These are phyloP conservation scores for Cnemophilus loriae DNA, from an alignment of 2,113 vertebrate genomes.

Conservation along the genomic window DNA sequence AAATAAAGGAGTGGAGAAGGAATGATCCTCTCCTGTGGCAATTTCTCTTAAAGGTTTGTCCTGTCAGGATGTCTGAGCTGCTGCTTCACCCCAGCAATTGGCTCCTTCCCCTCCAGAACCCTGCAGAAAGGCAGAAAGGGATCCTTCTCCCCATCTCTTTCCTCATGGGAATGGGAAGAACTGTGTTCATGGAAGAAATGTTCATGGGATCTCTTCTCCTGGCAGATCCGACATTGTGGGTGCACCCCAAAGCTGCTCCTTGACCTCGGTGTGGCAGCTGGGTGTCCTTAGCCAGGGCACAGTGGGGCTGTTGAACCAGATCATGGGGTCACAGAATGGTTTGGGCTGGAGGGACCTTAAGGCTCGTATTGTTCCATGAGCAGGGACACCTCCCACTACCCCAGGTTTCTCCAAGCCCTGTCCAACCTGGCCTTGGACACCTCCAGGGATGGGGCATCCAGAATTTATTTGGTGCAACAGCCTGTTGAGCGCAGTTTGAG, in stretches of 20 bases:
- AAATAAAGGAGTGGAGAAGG: neutral
- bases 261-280: rapidly evolving
- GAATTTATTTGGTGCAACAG: neutral
- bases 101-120: neutral
- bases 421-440: neutral
- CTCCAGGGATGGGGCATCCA: neutral
- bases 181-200: neutral
- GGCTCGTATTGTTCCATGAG: neutral
- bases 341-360: neutral
- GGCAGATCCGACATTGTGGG: neutral
- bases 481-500: neutral
- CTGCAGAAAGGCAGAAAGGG: neutral
- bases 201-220: rapidly evolving
- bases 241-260: neutral
- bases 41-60: neutral
- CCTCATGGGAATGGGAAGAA: neutral
- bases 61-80: neutral
- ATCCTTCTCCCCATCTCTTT: neutral
- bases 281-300: neutral
- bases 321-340: no score
- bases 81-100: neutral
- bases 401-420: neutral
- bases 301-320: rapidly evolving
- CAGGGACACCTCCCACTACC: neutral
- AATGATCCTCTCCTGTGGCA: neutral